Percentiles rank a stretch among this genome's conserved stretches.
Conservation (phyloP, 2,797 vertebrate genomes). For the Acanthornis magna region DNA sequence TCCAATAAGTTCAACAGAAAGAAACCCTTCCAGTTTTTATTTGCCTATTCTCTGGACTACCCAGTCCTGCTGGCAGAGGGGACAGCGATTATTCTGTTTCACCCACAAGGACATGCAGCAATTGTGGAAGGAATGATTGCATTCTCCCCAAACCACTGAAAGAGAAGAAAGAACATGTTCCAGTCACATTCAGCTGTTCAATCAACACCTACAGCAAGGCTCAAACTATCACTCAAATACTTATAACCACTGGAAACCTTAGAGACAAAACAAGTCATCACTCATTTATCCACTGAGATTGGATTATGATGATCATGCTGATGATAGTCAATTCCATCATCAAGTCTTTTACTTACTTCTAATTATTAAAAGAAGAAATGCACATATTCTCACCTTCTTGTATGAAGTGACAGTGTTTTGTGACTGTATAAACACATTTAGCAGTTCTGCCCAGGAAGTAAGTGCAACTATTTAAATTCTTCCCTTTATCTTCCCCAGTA, state of each 20-base stretch:
- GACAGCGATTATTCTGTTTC: constrained; percentile 99
- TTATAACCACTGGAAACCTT: neutral
- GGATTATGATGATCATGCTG: neutral
- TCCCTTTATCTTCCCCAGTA: neutral
- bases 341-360: neutral
- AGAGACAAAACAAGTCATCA: neutral
- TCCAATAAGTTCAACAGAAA: neutral
- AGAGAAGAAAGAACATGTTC: constrained; percentile 53
- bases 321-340: neutral
- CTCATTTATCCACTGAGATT: neutral
- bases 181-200: constrained; percentile 8
- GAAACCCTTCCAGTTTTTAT: constrained; percentile 69
- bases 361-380: neutral
- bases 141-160: constrained; percentile 98
- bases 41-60: constrained; percentile 99
- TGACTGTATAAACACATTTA: neutral
- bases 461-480: neutral
- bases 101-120: constrained; percentile 99
- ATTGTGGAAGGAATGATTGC: constrained; percentile 99
- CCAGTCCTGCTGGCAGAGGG: constrained; percentile 99
- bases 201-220: neutral
- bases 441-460: neutral
- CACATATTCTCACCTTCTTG: neutral
- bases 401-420: neutral
- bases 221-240: neutral